Percentiles rank a stretch among this genome's conserved stretches.
phyloP scores from a whole-genome alignment of 2,888 invertebrate species.

The Heterodera filipjevi region DNA sequence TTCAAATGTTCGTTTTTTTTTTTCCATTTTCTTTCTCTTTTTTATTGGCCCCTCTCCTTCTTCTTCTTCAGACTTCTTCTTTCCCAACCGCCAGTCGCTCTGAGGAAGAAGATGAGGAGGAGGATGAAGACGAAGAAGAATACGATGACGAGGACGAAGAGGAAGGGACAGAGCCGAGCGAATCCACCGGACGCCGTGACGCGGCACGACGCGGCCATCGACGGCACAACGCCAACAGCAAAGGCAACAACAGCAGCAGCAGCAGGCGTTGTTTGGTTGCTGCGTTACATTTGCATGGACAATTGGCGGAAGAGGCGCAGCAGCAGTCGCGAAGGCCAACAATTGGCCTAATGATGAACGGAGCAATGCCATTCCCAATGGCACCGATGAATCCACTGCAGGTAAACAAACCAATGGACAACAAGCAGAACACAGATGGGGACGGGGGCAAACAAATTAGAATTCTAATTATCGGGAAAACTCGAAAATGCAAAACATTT shows the following conservation, averaged over 20 bases:
- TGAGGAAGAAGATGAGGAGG: constrained; percentile 43
- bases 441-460: too few relatives aligned
- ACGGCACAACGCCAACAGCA: not conserved
- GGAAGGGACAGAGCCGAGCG: too few relatives aligned
- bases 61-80: constrained; percentile 57
- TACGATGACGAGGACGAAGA: not conserved
- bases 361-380: not conserved
- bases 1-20: not conserved
- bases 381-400: constrained; percentile 12
- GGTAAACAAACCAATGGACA: not conserved
- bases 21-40: too few relatives aligned
- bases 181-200: too few relatives aligned
- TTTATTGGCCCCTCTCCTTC: not conserved
- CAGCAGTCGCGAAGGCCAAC: constrained; percentile 35
- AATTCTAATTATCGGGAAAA: too few relatives aligned
- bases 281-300: too few relatives aligned
- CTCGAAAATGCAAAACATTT: too few relatives aligned
- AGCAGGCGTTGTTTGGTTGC: not conserved
- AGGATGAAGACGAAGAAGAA: not conserved
- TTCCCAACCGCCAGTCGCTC: constrained; percentile 53
- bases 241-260: too few relatives aligned
- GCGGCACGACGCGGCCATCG: not conserved
- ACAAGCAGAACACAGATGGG: too few relatives aligned
- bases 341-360: not conserved
- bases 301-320: constrained; percentile 33